Conservation (phyloP, 2,888 invertebrate genomes). For the Cotesia congregata region DNA sequence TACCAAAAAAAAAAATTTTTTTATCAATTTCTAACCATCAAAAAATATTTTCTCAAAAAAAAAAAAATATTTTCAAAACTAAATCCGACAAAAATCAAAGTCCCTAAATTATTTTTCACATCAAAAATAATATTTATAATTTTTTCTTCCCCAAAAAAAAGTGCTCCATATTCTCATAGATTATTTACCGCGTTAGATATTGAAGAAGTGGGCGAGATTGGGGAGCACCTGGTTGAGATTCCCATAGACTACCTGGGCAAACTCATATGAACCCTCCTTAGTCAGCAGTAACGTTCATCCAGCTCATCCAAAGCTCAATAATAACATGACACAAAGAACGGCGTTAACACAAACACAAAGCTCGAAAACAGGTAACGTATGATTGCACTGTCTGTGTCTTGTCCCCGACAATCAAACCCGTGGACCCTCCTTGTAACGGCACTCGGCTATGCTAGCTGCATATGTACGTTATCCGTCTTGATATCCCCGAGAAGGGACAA, state of each 20-base stretch:
- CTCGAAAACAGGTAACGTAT: slow-evolving; percentile 48
- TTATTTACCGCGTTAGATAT: neutral
- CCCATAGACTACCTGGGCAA: slow-evolving; percentile 25
- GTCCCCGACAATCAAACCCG: slow-evolving; percentile 8
- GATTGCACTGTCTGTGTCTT: slow-evolving; percentile 35
- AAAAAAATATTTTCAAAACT: neutral
- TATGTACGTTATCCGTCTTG: slow-evolving; percentile 21
- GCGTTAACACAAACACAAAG: neutral
- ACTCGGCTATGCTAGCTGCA: neutral
- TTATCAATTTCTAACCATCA: neutral
- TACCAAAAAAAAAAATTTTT: neutral
- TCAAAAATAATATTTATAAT: slow-evolving; percentile 16
- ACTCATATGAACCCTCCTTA: slow-evolving; percentile 23
- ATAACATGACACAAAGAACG: slow-evolving; percentile 38
- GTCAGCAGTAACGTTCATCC: slow-evolving; percentile 15
- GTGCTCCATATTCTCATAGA: neutral
- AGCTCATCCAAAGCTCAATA: slow-evolving; percentile 29
- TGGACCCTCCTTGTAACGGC: neutral
- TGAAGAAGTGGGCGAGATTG: slow-evolving; percentile 10
- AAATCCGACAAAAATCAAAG: neutral
- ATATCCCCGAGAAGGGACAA: neutral
- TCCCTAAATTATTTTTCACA: slow-evolving; percentile 33
- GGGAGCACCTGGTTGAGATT: slow-evolving; percentile 38
- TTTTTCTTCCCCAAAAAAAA: slow-evolving; percentile 7
- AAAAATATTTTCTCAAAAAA: neutral